Base-by-base conservation (phyloP, 2,888 invertebrate species). In the Drosophila heteroneura region DNA sequence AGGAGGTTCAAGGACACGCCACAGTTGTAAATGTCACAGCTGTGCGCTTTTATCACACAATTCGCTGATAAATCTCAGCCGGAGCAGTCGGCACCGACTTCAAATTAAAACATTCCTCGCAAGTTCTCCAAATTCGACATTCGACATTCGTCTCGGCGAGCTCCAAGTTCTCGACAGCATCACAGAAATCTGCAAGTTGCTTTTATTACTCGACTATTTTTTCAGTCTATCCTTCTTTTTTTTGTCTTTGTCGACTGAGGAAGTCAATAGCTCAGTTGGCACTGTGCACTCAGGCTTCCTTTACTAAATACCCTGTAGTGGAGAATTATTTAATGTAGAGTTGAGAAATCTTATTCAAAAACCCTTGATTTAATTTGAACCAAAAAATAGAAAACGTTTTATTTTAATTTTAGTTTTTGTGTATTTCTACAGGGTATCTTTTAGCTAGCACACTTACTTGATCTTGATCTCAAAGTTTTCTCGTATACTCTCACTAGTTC, bases 71-170 rank as follows among this genome's bases (percentile, higher is more conserved):
- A 70, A 80, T 82, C 80, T 63, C 41, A 59, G 30, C 51, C 79
- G 73, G 10, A 47, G 56, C 51, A 56, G 39, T 32, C 63, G 53
- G 44, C 67, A 57, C 32, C 67, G 72, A 82, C 74, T 85, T 83
- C 58, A 90, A 86, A 90, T 86, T 90, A 90, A 88, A 90, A 88
- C 90, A 86, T 86, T 90, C 89, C 82, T 78, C 53, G 44, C 59
- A 72, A 78, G 73, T 70, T 85, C 41, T 49, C 41, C 32, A 52
- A 62, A 71, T 51, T 57, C 44, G 33, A 16, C 37, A n/a, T 32
- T 54, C 41, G 32, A 16, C 68, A 37, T 56, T 68, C 69, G 54
- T 77, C 62, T 68, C 60, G 51, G 14, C 66, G 37, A 56, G 33
- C 26, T 62, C 33, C 33, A 44, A 60, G 44, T 32, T 22, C 5